Evolutionary conservation across 2,797 vertebrate species (phyloP).

Genomic region (Carcharodon carcharias): DNA sequence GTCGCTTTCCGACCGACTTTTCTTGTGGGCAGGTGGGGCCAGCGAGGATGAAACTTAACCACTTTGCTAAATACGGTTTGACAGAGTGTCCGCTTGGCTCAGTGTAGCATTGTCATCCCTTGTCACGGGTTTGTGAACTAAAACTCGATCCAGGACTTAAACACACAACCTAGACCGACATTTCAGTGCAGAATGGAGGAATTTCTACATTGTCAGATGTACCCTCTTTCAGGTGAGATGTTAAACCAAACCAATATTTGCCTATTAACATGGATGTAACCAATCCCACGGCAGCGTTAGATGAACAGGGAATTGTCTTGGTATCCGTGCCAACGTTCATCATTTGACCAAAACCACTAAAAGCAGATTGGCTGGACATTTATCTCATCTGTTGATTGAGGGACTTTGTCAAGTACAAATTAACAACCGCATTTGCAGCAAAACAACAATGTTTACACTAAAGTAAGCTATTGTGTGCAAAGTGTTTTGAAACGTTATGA

Average conservation of each 20-base stretch:
- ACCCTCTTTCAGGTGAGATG: neutral
- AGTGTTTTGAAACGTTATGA: neutral
- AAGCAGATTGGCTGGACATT: neutral
- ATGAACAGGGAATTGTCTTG: neutral
- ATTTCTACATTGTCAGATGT: neutral
- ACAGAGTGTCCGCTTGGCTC: neutral
- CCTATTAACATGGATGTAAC: neutral
- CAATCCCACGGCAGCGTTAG: neutral
- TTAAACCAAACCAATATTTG: neutral
- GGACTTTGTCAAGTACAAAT: neutral
- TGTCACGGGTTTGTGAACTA: neutral
- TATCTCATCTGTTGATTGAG: neutral
- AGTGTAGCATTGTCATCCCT: neutral
- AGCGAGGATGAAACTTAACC: no score
- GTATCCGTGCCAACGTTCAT: neutral
- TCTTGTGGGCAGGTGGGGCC: no score
- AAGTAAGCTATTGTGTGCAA: neutral
- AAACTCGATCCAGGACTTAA: neutral
- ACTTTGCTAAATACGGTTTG: no score
- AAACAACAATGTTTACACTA: neutral
- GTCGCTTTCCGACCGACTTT: no score
- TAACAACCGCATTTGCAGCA: neutral
- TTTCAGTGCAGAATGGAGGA: neutral
- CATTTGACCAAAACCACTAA: neutral
- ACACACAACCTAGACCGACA: neutral